Evolutionary conservation across 2,113 vertebrate species (phyloP), one percentile per base, ranked within the genome.

Genomic region (Corythornis cristatus): DNA sequence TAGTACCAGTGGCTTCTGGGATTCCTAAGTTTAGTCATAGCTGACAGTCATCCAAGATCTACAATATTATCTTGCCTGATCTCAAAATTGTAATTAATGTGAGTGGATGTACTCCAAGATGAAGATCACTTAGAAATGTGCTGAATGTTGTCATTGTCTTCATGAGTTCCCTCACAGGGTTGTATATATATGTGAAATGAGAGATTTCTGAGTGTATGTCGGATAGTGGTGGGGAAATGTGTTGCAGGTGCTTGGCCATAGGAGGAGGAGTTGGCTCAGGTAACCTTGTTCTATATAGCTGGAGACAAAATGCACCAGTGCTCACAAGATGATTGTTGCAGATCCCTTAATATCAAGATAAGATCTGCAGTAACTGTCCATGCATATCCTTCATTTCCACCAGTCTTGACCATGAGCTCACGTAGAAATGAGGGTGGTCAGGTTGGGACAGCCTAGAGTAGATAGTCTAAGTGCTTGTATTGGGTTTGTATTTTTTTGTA

Each of bases 21-120:
- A 79, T 71, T 91, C 78, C 75, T n/a, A 20, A 83, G 35, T 74
- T 95, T 82, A 85, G 81, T 92, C 87, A 87, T 21, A 83, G 74
- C 50, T 93, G 81, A 73, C 60, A 72, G 31, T 66, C 66, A 84
- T 89, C 89, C 75, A 85, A 89, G 54, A 78, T 56, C 45, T 2
- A 11, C 51, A 51, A 1, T 60, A 31, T 62, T 74, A 43, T 81
- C 50, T 70, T 85, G 84, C 66, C 42, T 50, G 35, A 76, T 79
- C 20, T 65, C 62, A 93, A 50, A 79, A 57, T n/a, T 40, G 3
- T 43, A 25, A 29, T 79, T 79, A 83, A 48, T 78, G 51, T 29
- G 22, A 54, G 28, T 45, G 58, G 29, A 57, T 0, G 2, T 61
- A 74, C 10, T 81, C 89, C 18, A 75, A 86, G 48, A 26, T 28